A percentile compares a stretch with the other conserved stretches of the same genome.
Evolutionary conservation across 2,797 vertebrate genomes (phyloP).

Genomic region (Micropoecilia bifurca): DNA sequence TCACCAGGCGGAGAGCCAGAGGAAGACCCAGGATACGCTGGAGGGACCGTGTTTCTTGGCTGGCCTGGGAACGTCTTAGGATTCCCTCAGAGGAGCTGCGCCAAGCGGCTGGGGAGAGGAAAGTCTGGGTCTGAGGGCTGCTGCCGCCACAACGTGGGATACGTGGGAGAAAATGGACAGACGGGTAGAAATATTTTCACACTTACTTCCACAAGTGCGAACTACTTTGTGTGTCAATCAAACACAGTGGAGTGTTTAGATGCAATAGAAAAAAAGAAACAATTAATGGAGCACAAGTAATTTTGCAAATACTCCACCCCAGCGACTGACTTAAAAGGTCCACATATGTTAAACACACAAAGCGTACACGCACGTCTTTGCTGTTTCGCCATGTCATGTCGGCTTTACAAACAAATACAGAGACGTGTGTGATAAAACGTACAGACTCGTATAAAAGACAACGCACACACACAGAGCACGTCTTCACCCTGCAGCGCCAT

Average conservation of each 20-base stretch:
- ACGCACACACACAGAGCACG: slow-evolving; percentile 6
- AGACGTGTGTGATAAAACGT: slow-evolving; percentile 6
- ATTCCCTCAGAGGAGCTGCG: too few relatives aligned
- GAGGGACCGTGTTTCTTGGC: too few relatives aligned
- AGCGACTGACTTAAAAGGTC: neutral
- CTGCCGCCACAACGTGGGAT: too few relatives aligned
- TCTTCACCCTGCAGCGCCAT: slow-evolving; percentile 53
- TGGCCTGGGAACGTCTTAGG: too few relatives aligned
- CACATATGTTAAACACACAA: neutral
- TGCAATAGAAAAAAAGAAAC: too few relatives aligned
- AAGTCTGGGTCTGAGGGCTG: too few relatives aligned
- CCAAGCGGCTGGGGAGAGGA: too few relatives aligned
- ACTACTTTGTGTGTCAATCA: neutral
- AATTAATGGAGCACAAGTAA: neutral
- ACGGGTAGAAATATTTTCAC: neutral
- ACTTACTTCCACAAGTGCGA: neutral
- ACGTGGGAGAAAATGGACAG: too few relatives aligned
- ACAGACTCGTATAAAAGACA: slow-evolving; percentile 28
- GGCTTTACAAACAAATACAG: slow-evolving; percentile 8
- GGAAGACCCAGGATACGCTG: too few relatives aligned
- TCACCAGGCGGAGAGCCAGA: too few relatives aligned
- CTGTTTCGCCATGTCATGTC: slow-evolving; percentile 4
- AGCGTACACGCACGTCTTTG: neutral
- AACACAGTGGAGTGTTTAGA: neutral
- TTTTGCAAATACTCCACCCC: neutral